Evolutionary conservation across 2,113 vertebrate species (phyloP).

Genomic region (Antechinus flavipes): DNA sequence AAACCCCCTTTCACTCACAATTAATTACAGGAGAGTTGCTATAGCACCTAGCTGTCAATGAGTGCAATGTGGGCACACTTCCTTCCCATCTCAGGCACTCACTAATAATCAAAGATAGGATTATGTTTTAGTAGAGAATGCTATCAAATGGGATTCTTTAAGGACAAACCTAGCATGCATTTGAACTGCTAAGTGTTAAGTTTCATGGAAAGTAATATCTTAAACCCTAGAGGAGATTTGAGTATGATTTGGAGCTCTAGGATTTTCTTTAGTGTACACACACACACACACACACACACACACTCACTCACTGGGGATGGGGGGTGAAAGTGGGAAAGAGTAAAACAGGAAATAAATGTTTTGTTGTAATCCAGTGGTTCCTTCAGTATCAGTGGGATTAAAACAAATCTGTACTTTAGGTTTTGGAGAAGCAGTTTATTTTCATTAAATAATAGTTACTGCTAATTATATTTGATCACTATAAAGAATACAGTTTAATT

Average conservation of each 20-base stretch:
- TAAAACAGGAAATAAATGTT: constrained; percentile 19
- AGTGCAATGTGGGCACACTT: constrained; percentile 83
- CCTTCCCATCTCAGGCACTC: constrained; percentile 86
- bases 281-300: not conserved
- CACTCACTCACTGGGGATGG: not conserved
- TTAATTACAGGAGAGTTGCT: constrained; percentile 93
- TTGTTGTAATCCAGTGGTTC: constrained; percentile 60
- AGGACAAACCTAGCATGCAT: constrained; percentile 59
- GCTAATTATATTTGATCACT: constrained; percentile 85
- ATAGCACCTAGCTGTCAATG: constrained; percentile 87
- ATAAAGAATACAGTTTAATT: constrained; percentile 85
- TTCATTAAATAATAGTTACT: constrained; percentile 85
- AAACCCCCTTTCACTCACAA: constrained; percentile 90
- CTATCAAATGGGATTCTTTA: constrained; percentile 66
- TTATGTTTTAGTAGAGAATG: constrained; percentile 58
- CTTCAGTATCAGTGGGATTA: constrained; percentile 70
- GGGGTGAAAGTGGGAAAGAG: not conserved
- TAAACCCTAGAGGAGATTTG: constrained; percentile 52
- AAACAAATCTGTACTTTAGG: constrained; percentile 73
- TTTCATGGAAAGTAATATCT: constrained; percentile 59
- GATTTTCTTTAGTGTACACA: constrained; percentile 54
- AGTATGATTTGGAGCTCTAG: constrained; percentile 37
- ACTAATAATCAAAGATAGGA: constrained; percentile 88
- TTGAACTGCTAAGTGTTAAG: constrained; percentile 56
- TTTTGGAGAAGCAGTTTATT: constrained; percentile 83